Evolutionary conservation across 2,797 vertebrate genomes (phyloP).

Genomic region (Hyperoplus immaculatus): DNA sequence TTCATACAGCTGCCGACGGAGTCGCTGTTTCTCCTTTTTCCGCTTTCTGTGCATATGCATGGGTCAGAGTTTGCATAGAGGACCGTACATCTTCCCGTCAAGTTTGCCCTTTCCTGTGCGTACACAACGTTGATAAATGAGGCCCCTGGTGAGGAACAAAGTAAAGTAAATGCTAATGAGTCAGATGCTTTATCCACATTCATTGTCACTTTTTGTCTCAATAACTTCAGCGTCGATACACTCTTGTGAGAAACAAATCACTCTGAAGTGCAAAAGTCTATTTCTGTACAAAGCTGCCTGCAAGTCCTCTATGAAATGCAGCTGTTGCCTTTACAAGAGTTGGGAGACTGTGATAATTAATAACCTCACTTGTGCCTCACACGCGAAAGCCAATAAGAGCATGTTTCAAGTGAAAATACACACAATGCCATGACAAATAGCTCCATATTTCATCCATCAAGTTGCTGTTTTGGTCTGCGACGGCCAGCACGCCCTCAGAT

Average conservation of each 20-base stretch:
- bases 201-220: constrained; percentile 11
- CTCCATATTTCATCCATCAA: constrained; percentile 63
- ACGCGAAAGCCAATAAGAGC: constrained; percentile 64
- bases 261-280: constrained; percentile 50
- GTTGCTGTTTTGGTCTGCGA: constrained; percentile 38
- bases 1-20: too few relatives aligned
- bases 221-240: not conserved
- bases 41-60: too few relatives aligned
- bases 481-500: constrained; percentile 39
- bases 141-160: too few relatives aligned
- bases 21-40: too few relatives aligned
- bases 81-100: too few relatives aligned
- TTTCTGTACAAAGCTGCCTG: constrained; percentile 67
- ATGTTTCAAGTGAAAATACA: constrained; percentile 76
- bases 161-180: not conserved
- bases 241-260: constrained; percentile 48
- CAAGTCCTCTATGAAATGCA: constrained; percentile 69
- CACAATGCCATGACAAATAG: constrained; percentile 69
- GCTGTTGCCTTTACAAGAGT: constrained; percentile 72
- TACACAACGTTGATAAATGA: too few relatives aligned
- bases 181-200: constrained; percentile 4
- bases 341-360: constrained; percentile 76
- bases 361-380: constrained; percentile 76
- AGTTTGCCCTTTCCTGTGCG: too few relatives aligned
- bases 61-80: too few relatives aligned